phyloP scores from a whole-genome alignment of 2,888 invertebrate species.

The Busseola fusca region DNA sequence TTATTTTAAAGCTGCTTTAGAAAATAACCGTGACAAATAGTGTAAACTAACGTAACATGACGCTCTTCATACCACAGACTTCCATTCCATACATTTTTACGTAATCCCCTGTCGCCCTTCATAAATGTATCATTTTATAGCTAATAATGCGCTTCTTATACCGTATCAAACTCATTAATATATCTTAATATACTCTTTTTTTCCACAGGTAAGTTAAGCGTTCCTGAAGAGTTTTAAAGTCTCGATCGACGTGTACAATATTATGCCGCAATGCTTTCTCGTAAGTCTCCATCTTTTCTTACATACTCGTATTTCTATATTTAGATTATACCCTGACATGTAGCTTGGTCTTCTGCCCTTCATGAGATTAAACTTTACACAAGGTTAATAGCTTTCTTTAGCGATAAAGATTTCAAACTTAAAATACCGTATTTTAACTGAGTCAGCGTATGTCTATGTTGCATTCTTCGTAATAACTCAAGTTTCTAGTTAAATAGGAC shows the following conservation, averaged over 20 bases:
- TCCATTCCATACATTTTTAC: conserved; percentile 63
- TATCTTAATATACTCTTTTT: conserved; percentile 63
- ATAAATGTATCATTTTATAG: conserved; percentile 67
- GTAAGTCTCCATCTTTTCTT: conserved; percentile 49
- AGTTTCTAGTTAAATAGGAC: conserved; percentile 51
- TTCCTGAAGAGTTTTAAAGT: conserved; percentile 38
- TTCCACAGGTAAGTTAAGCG: conserved; percentile 75
- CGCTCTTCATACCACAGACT: conserved; percentile 54
- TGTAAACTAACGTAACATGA: conserved; percentile 20
- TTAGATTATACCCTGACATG: conserved; percentile 22
- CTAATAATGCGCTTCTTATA: conserved; percentile 62
- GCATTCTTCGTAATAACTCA: conserved; percentile 46
- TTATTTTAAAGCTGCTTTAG: conserved; percentile 22
- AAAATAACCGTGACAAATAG: conserved; percentile 45
- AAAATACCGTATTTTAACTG: conserved; percentile 40
- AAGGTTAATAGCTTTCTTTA: conserved; percentile 22
- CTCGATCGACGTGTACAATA: conserved; percentile 34
- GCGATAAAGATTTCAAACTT: conserved; percentile 16
- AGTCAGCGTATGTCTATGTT: conserved; percentile 39
- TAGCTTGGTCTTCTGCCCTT: conserved; percentile 11
- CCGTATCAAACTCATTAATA: conserved; percentile 65
- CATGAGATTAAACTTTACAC: conserved; percentile 6
- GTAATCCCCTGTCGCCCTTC: conserved; percentile 57
- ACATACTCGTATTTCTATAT: conserved; percentile 28
- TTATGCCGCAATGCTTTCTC: conserved; percentile 44